These are phyloP conservation scores for Druon quercuslanigerum DNA, from an alignment of 1,140 invertebrate genomes.

Conservation along the genomic window DNA sequence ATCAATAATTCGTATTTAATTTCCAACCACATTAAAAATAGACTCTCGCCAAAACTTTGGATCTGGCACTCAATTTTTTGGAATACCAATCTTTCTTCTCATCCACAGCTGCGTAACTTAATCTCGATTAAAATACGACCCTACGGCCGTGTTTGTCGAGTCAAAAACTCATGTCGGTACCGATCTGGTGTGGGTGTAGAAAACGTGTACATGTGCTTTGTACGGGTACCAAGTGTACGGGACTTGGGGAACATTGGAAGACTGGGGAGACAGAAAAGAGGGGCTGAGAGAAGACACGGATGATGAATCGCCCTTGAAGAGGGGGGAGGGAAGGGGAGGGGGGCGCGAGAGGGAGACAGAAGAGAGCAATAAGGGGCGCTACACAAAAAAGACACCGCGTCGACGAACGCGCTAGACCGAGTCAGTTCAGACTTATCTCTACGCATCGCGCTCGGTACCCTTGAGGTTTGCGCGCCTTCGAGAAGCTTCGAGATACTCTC, in stretches of 20 bases:
- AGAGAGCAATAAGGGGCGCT: slow-evolving; percentile 63
- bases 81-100: neutral
- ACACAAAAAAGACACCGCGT: slow-evolving; percentile 65
- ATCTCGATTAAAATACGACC: slow-evolving; percentile 33
- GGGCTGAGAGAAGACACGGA: slow-evolving; percentile 66
- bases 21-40: no score
- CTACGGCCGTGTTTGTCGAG: slow-evolving; percentile 47
- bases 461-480: slow-evolving; percentile 48
- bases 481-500: slow-evolving; percentile 7
- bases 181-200: slow-evolving; percentile 52
- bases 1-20: no score
- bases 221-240: slow-evolving; percentile 27
- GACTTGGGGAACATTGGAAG: slow-evolving; percentile 14
- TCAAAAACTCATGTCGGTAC: slow-evolving; percentile 56
- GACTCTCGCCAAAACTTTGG: no score
- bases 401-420: slow-evolving; percentile 71
- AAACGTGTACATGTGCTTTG: slow-evolving; percentile 42
- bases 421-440: slow-evolving; percentile 73
- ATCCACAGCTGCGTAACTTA: neutral
- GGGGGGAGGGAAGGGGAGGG: slow-evolving; percentile 56
- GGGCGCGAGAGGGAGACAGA: slow-evolving; percentile 56
- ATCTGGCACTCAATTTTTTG: neutral
- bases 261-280: slow-evolving; percentile 35
- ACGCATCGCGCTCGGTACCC: slow-evolving; percentile 58
- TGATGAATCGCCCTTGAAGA: slow-evolving; percentile 71